These are phyloP conservation scores for Tokudaia muenninki DNA, from an alignment of 2,797 vertebrate genomes.

Conservation along the genomic window DNA sequence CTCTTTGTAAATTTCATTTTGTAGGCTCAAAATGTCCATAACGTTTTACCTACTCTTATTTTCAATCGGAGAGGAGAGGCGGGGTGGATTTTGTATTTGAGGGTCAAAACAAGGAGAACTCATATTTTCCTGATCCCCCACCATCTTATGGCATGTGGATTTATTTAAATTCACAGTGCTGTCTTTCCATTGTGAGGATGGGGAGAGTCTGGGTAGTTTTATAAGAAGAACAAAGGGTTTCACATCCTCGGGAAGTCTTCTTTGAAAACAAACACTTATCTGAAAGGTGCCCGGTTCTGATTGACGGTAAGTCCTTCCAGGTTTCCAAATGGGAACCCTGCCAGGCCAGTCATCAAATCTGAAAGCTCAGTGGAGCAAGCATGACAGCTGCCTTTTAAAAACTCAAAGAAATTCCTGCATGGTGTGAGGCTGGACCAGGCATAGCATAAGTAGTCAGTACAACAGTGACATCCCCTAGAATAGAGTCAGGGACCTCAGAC, in stretches of 20 bases:
- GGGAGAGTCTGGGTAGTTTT: not conserved
- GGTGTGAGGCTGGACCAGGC: not conserved
- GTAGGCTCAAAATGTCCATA: not conserved
- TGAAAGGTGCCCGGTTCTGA: constrained; percentile 2
- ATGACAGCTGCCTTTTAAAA: constrained; percentile 58
- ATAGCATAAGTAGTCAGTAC: not conserved
- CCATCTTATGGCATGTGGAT: not conserved
- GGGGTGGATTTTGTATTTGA: not conserved
- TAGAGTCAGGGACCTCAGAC: not conserved
- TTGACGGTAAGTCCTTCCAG: not conserved
- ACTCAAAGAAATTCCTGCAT: not conserved
- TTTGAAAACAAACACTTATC: constrained; percentile 66
- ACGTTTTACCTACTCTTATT: constrained; percentile 16
- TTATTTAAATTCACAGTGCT: constrained; percentile 12
- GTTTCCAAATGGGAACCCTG: constrained; percentile 38
- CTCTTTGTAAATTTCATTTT: constrained; percentile 31
- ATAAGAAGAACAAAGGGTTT: constrained; percentile 22
- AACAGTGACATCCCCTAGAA: rapidly evolving
- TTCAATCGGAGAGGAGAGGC: not conserved
- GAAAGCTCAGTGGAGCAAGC: constrained; percentile 6
- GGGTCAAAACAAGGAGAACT: constrained; percentile 3
- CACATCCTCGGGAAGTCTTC: constrained; percentile 17
- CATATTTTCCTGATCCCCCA: not conserved
- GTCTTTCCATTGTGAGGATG: not conserved
- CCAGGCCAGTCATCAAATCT: not conserved